These are phyloP conservation scores for Symphodus melops DNA, from an alignment of 2,113 vertebrate genomes.

Conservation along the genomic window DNA sequence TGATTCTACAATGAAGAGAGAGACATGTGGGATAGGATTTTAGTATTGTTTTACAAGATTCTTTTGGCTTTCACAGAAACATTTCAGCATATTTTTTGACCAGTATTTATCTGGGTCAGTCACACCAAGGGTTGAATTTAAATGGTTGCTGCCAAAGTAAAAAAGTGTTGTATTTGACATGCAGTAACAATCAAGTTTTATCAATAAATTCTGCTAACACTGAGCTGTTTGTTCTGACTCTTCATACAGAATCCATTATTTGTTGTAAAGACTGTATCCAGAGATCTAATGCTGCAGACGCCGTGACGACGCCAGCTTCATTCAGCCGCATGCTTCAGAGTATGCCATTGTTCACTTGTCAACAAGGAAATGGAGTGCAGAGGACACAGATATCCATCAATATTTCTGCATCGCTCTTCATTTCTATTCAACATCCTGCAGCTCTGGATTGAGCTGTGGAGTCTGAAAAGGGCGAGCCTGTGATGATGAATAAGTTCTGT, in stretches of 20 bases:
- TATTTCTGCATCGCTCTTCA: constrained; percentile 45
- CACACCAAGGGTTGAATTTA: too few relatives aligned
- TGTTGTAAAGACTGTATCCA: neutral
- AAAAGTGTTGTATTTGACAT: too few relatives aligned
- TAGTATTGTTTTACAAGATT: too few relatives aligned
- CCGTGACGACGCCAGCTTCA: neutral
- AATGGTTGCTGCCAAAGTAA: too few relatives aligned
- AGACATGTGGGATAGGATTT: too few relatives aligned
- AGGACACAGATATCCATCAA: constrained; percentile 54
- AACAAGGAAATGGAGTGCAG: constrained; percentile 40
- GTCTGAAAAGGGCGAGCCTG: neutral
- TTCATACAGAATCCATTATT: neutral
- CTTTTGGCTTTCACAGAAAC: too few relatives aligned
- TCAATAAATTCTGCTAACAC: neutral
- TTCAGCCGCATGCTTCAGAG: neutral
- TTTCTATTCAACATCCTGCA: constrained; percentile 33
- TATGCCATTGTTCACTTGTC: constrained; percentile 43
- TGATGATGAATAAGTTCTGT: constrained; percentile 32
- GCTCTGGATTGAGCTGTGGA: constrained; percentile 34
- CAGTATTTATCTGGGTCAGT: too few relatives aligned
- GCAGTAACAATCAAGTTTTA: neutral
- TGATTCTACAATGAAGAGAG: too few relatives aligned
- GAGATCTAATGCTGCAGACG: neutral
- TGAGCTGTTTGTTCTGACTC: neutral
- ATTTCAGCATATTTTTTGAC: too few relatives aligned